Evolutionary conservation across 2,888 invertebrate genomes (phyloP), one percentile per base, ranked within the genome.

Genomic region (Napeogenes inachia): DNA sequence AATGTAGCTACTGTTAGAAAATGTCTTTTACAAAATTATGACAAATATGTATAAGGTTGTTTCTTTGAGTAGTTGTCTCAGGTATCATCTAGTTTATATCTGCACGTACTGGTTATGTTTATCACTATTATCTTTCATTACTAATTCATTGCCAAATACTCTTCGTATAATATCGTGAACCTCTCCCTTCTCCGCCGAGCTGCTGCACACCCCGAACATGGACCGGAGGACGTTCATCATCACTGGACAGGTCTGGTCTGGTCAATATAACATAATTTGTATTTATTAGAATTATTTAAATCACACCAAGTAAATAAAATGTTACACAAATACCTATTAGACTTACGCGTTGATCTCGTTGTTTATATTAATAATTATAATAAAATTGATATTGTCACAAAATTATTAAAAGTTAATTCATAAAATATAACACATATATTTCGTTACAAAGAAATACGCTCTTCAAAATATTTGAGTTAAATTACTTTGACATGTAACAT

Each of bases 121-220:
- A 57, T 89, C 89, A 0, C 80, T 82, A 57, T 85, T 89, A 12
- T 90, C 90, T 64, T 89, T 90, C 75, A 90, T 72, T 46, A 89
- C 79, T 78, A 90, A 78, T 2, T 90, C 90, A 64, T 78, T 87
- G 3, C 90, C 90, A 61, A 90, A 89, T 2, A 89, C 78, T 60
- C 75, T 75, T 2, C 85, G 72, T 1, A 90, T 77, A 0, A 78
- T 85, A 57, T 90, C 90, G 61, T 89, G 89, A 0, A 87, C 82
- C 62, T 89, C 89, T 0, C 84, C 80, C 68, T 87, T 88, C 63
- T 89, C 89, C 1, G 82, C 78, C 0, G 87, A 85, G 2, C 82
- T 80, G 70, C 87, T 87, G 75, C 89, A 88, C 1, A 87, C 87
- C 5, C 89, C 89, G 50, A 89, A 89, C 85, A 90, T 89, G 0